Evolutionary conservation across 2,113 vertebrate species (phyloP), one percentile per base, ranked within the genome.

Genomic region (Elephantulus edwardii): DNA sequence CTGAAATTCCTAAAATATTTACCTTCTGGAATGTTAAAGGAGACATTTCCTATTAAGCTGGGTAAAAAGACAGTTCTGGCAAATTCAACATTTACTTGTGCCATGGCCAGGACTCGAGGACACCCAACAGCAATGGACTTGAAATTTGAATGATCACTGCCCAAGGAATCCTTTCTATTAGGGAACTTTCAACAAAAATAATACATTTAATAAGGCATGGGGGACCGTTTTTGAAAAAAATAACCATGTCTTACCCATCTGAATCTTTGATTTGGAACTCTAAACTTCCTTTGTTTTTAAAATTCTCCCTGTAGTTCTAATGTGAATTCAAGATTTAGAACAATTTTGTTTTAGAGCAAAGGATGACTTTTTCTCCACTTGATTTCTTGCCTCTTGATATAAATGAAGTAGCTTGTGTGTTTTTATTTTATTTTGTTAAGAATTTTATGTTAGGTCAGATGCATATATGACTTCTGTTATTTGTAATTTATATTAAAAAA

Each of bases 401-500:
- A 50, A 86, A 26, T 89, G 26, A 86, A 88, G 26, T 44, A 50
- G n/a, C 87, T 33, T 10, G 28, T 88, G 9, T 85, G 79, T 86
- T 80, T n/a, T 60, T 83, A 54, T 13, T 86, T 42, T 74, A 13
- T 8, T 92, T 60, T 72, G 22, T 78, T 86, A 35, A 54, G 84
- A 54, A 50, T 46, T 83, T 93, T 86, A 78, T 91, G 44, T 0
- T 84, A n/a, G 78, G 16, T 86, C 58, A 71, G 9, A 86, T 94
- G 10, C 85, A 72, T 70, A 24, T 89, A 38, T 83, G 77, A 48
- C 17, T 87, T 93, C 42, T 92, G 1, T 68, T 86, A 62, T n/a
- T 90, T 80, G 42, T 95, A 88, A 40, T 86, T 90, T 26, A 38
- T n/a, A n/a, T 83, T 38, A 78, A 78, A 90, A 56, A 87, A 54